These are phyloP conservation scores for Philopedon plagiatum DNA, from an alignment of 2,888 invertebrate genomes.

Conservation along the genomic window DNA sequence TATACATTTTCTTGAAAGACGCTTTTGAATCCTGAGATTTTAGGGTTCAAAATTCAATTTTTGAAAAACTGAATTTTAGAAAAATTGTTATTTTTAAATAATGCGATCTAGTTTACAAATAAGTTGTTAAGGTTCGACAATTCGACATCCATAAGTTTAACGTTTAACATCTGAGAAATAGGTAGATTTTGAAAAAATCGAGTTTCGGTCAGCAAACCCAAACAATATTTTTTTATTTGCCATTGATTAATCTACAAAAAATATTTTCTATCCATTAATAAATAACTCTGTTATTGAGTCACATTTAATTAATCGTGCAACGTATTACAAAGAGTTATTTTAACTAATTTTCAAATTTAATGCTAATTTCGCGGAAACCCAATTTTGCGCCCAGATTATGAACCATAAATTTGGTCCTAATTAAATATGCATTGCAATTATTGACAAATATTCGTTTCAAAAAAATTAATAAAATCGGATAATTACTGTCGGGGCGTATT, in stretches of 20 bases:
- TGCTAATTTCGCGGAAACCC: conserved; percentile 6
- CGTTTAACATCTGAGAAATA: too few species aligned
- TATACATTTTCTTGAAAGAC: too few species aligned
- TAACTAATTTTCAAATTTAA: conserved; percentile 7
- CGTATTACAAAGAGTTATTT: conserved; percentile 17
- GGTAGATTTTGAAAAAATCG: too few species aligned
- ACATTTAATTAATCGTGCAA: conserved; percentile 17
- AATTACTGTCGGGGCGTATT: conserved; percentile 29
- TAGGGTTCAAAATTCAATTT: too few species aligned
- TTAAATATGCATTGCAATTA: conserved; percentile 33
- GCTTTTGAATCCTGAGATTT: too few species aligned
- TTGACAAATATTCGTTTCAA: conserved; percentile 31
- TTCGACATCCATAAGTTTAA: too few species aligned
- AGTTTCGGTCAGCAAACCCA: too few species aligned
- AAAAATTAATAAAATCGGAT: conserved; percentile 29
- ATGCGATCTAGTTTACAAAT: too few species aligned
- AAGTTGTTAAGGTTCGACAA: too few species aligned
- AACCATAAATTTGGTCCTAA: conserved; percentile 17
- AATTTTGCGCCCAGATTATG: conserved; percentile 27
- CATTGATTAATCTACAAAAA: background rate
- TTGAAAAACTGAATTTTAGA: too few species aligned
- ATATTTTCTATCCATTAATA: background rate
- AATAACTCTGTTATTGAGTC: conserved; percentile 11
- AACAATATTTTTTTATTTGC: background rate
- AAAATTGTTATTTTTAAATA: too few species aligned